Conservation (phyloP, 2,797 vertebrate genomes). For the Ceyx erithaca region DNA sequence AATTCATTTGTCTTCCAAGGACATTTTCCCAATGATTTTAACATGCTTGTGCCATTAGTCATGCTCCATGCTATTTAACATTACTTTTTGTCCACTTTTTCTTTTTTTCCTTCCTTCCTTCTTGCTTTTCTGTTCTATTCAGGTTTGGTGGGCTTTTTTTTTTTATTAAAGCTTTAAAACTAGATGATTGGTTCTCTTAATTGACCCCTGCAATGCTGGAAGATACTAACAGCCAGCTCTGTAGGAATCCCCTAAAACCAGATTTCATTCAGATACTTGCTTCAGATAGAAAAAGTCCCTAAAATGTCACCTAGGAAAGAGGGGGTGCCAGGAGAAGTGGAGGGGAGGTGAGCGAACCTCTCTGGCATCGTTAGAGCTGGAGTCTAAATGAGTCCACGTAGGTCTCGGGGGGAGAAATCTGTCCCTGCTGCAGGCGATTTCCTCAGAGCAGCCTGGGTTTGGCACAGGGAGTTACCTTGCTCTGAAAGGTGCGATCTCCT, state of each 20-base stretch:
- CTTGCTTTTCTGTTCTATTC: conserved; percentile 57
- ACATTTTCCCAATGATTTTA: conserved; percentile 99
- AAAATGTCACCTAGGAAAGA: conserved; percentile 70
- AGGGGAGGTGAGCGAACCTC: background rate
- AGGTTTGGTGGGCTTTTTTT: conserved; percentile 1
- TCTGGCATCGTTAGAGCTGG: conserved; percentile 50
- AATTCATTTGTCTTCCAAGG: conserved; percentile 99
- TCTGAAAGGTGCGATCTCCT: conserved; percentile 61
- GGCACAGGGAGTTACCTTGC: conserved; percentile 65
- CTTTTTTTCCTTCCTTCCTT: conserved; percentile 69
- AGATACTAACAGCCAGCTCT: conserved; percentile 65
- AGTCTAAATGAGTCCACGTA: conserved; percentile 6
- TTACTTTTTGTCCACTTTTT: conserved; percentile 94
- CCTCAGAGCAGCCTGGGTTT: conserved; percentile 34
- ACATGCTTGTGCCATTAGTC: conserved; percentile 99
- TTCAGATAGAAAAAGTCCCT: conserved; percentile 52
- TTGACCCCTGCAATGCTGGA: conserved; percentile 69
- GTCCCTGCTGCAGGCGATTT: conserved; percentile 65
- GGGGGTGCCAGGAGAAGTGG: background rate
- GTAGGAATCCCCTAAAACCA: conserved; percentile 68
- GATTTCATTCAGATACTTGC: conserved; percentile 73
- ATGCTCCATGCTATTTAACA: conserved; percentile 95
- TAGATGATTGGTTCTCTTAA: conserved; percentile 71
- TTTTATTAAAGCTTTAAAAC: conserved; percentile 72
- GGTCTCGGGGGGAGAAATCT: conserved; percentile 33